Conservation (phyloP, 2,113 vertebrate species). For the Cyprinodon brontotheroides region DNA sequence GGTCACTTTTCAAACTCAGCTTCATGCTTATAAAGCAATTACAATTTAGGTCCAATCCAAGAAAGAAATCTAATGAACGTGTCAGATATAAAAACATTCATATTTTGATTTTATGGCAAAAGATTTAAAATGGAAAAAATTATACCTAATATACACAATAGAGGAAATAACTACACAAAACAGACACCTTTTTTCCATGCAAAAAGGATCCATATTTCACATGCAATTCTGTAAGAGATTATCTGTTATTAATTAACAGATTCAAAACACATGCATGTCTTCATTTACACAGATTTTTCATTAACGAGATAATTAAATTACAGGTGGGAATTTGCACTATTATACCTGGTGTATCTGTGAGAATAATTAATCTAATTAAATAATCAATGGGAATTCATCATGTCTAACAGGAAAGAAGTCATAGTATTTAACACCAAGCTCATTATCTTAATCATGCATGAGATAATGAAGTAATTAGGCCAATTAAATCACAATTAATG, state of each 20-base stretch:
- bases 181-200: neutral
- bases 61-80: constrained; percentile 35
- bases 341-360: constrained; percentile 73
- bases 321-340: constrained; percentile 83
- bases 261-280: constrained; percentile 59
- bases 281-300: constrained; percentile 61
- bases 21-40: constrained; percentile 60
- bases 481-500: constrained; percentile 81
- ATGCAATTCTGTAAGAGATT: constrained; percentile 49
- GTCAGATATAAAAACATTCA: constrained; percentile 18
- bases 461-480: constrained; percentile 76
- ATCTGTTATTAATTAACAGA: constrained; percentile 70
- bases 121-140: neutral
- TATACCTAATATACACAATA: neutral
- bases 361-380: constrained; percentile 81
- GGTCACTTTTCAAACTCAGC: constrained; percentile 62
- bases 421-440: constrained; percentile 78
- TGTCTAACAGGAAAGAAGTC: constrained; percentile 56
- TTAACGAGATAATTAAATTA: constrained; percentile 73
- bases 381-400: constrained; percentile 72
- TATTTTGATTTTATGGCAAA: neutral
- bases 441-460: constrained; percentile 75
- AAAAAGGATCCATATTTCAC: constrained; percentile 56
- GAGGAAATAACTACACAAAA: neutral
- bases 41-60: constrained; percentile 45